Conservation (phyloP, 2,888 invertebrate genomes). For the Drosophila ustulata region DNA sequence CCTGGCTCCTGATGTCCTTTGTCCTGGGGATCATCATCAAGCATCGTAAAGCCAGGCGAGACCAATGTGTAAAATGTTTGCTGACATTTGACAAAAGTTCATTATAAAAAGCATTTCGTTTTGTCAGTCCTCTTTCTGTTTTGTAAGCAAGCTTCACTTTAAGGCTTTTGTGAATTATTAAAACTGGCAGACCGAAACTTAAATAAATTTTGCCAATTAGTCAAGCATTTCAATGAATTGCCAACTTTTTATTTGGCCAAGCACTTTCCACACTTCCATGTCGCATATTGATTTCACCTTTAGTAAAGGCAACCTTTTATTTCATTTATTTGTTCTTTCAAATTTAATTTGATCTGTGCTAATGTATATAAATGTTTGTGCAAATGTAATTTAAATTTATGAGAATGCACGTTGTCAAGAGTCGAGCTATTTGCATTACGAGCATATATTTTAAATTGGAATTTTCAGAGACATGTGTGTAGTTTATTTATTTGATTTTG, state of each 20-base stretch:
- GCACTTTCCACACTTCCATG: constrained; percentile 10
- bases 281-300: constrained; percentile 26
- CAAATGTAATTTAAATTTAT: constrained; percentile 4
- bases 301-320: constrained; percentile 2
- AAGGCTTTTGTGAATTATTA: constrained; percentile 29
- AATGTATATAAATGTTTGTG: not conserved
- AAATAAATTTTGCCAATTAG: constrained; percentile 53
- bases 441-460: not conserved
- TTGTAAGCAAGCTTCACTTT: constrained; percentile 29
- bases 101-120: constrained; percentile 59
- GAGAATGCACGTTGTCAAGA: not conserved
- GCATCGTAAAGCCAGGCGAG: constrained; percentile 23
- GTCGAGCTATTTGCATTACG: not conserved
- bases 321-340: not conserved
- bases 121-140: constrained; percentile 11
- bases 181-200: constrained; percentile 18
- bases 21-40: constrained; percentile 26
- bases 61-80: constrained; percentile 45
- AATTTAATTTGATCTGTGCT: constrained; percentile 1
- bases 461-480: not conserved
- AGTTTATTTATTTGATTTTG: not conserved
- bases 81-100: constrained; percentile 69
- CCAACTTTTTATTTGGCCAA: constrained; percentile 24
- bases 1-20: constrained; percentile 11
- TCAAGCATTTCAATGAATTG: constrained; percentile 30